These are phyloP conservation scores for Hippoglossus hippoglossus DNA, from an alignment of 2,797 vertebrate genomes.

Conservation along the genomic window DNA sequence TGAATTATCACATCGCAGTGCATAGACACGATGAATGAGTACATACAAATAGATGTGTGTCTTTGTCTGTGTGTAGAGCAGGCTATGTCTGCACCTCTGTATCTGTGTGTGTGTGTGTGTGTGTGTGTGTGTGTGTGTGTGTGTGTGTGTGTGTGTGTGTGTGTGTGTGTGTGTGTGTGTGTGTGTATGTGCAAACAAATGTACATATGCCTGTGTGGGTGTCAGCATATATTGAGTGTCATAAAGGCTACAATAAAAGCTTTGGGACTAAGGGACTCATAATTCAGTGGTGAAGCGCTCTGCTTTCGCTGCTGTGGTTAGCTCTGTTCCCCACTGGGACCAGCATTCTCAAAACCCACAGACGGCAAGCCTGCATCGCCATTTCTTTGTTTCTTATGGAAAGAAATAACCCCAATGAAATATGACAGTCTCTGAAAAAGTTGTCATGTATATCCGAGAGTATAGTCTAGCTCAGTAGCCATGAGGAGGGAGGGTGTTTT, in stretches of 20 bases:
- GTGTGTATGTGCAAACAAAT: conserved; percentile 35
- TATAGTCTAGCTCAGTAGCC: conserved; percentile 17
- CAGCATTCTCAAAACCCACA: conserved; percentile 36
- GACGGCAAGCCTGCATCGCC: neutral
- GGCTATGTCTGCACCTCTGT: conserved; percentile 14
- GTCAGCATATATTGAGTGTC: conserved; percentile 37
- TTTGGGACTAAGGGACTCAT: conserved; percentile 41
- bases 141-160: conserved; percentile 9
- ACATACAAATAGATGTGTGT: neutral
- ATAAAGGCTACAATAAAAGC: conserved; percentile 60
- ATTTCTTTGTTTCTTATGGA: conserved; percentile 26
- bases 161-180: neutral
- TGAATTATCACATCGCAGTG: conserved; percentile 45
- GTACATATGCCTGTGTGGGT: conserved; percentile 23
- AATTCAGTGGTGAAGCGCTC: conserved; percentile 39
- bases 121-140: neutral
- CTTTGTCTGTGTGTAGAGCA: conserved; percentile 20
- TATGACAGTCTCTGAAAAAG: conserved; percentile 53
- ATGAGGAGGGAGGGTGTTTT: conserved; percentile 43
- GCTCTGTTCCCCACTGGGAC: conserved; percentile 27
- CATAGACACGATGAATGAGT: neutral
- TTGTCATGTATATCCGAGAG: conserved; percentile 50
- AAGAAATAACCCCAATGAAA: conserved; percentile 54
- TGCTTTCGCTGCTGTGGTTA: conserved; percentile 32
- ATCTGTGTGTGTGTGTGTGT: neutral